Conservation (phyloP, 2,888 invertebrate species). For the Plagodis dolabraria region DNA sequence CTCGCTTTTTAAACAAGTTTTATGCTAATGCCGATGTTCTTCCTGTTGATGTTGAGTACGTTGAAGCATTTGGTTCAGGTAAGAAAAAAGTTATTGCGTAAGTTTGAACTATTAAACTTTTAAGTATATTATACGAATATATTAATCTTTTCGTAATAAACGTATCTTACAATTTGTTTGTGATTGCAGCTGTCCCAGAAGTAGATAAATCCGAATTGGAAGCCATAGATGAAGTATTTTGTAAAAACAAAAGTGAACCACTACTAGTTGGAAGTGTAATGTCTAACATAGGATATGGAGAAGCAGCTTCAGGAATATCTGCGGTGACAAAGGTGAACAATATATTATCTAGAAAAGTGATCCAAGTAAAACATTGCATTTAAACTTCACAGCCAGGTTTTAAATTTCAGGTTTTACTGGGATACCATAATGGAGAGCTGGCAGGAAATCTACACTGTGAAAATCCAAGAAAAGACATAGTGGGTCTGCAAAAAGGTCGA, state of each 20-base stretch:
- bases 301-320: slow-evolving; percentile 73
- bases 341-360: background rate
- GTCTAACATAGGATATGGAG: slow-evolving; percentile 65
- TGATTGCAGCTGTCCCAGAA: slow-evolving; percentile 64
- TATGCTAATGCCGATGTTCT: slow-evolving; percentile 85
- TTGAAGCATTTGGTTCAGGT: slow-evolving; percentile 90
- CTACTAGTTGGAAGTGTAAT: slow-evolving; percentile 79
- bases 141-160: background rate
- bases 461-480: slow-evolving; percentile 76
- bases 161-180: background rate
- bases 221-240: slow-evolving; percentile 84
- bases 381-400: background rate
- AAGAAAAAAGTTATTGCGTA: slow-evolving; percentile 3
- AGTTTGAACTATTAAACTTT: too few species aligned
- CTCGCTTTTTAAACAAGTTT: slow-evolving; percentile 49
- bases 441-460: slow-evolving; percentile 89
- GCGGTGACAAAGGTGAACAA: slow-evolving; percentile 82
- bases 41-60: slow-evolving; percentile 83
- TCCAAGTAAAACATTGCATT: background rate
- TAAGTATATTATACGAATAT: too few species aligned
- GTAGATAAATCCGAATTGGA: slow-evolving; percentile 87
- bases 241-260: slow-evolving; percentile 77
- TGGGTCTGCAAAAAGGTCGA: slow-evolving; percentile 77
- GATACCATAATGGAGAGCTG: slow-evolving; percentile 87
- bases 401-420: slow-evolving; percentile 66